Percentiles rank a stretch among this genome's conserved stretches.
phyloP scores from a whole-genome alignment of 2,113 vertebrate species.

The Circaetus cinerascens region DNA sequence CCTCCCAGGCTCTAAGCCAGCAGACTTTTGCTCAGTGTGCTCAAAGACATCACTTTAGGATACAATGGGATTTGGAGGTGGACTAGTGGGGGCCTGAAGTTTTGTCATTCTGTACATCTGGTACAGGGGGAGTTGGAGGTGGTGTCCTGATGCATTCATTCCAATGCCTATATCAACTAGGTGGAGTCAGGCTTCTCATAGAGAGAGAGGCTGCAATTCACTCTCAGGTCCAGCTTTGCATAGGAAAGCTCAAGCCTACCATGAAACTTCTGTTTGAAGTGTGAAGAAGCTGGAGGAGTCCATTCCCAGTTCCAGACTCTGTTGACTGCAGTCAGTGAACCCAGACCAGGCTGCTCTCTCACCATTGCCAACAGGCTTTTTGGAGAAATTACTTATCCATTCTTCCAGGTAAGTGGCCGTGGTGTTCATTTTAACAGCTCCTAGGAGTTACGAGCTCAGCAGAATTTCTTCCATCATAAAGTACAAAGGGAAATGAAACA shows the following conservation, averaged over 20 bases:
- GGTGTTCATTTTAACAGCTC: background rate
- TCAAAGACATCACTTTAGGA: background rate
- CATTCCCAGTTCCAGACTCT: constrained; percentile 61
- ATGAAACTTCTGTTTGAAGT: constrained; percentile 27
- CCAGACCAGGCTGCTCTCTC: constrained; percentile 40
- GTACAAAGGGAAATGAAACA: background rate
- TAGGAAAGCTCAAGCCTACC: background rate
- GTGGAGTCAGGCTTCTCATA: background rate
- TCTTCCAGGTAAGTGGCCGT: constrained; percentile 8
- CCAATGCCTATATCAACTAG: background rate
- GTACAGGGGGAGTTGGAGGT: background rate
- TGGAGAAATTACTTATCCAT: constrained; percentile 18
- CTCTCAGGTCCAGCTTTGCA: background rate
- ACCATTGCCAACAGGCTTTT: constrained; percentile 70
- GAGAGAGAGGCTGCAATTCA: background rate
- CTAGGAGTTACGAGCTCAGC: background rate
- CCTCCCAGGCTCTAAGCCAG: background rate
- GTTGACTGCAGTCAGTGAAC: constrained; percentile 45
- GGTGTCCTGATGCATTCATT: background rate
- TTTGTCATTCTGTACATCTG: background rate
- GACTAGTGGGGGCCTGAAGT: rapidly evolving
- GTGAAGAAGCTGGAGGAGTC: constrained; percentile 40
- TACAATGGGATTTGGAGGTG: rapidly evolving
- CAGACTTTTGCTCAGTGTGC: background rate
- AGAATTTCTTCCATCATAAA: background rate